Conservation (phyloP, 2,797 vertebrate genomes). For the Schizopygopsis pylzovi region DNA sequence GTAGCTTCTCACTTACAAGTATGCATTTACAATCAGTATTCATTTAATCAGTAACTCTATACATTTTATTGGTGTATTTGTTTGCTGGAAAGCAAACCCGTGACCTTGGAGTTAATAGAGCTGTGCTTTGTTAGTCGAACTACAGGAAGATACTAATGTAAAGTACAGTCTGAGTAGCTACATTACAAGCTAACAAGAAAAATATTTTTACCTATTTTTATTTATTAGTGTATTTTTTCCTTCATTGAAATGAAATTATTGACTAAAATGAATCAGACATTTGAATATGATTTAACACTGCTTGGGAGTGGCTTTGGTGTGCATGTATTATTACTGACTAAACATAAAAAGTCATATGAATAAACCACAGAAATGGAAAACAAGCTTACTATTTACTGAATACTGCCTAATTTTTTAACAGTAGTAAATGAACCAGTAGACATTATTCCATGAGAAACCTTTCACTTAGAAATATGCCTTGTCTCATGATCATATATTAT, state of each 20-base stretch:
- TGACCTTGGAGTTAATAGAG: background rate
- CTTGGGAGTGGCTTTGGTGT: background rate
- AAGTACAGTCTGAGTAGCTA: background rate
- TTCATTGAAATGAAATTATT: background rate
- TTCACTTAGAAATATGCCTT: background rate
- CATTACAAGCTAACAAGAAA: background rate
- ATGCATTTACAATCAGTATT: background rate
- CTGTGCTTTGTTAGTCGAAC: background rate
- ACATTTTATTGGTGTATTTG: background rate
- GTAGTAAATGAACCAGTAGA: background rate
- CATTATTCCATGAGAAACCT: background rate
- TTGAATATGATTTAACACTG: background rate
- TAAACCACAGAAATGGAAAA: background rate
- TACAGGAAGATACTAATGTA: background rate
- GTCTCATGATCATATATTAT: background rate
- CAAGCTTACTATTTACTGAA: background rate
- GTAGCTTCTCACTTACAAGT: background rate
- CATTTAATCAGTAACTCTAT: background rate
- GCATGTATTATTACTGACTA: background rate
- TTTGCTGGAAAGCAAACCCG: background rate
- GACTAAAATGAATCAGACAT: background rate
- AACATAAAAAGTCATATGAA: background rate
- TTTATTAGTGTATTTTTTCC: background rate
- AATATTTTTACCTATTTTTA: background rate
- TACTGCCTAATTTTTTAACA: background rate